These are phyloP conservation scores for Sapayoa aenigma DNA, from an alignment of 2,113 vertebrate genomes.

Conservation along the genomic window DNA sequence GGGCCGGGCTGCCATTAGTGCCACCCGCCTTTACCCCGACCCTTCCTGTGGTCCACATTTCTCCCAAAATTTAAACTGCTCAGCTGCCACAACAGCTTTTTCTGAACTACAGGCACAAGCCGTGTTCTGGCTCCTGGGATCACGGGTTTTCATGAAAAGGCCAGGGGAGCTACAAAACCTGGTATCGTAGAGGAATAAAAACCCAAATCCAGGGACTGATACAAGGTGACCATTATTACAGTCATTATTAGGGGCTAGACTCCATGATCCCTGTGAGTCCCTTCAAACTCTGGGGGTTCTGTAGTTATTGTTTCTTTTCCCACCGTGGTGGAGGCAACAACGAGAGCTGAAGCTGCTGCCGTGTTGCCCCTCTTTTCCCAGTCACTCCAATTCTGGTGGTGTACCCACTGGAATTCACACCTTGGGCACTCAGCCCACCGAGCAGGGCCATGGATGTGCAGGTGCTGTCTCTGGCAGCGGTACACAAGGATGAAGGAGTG, in stretches of 20 bases:
- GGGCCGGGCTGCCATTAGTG: too few relatives aligned
- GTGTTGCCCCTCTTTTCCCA: neutral
- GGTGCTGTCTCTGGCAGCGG: neutral
- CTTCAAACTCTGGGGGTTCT: neutral
- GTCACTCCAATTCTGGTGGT: neutral
- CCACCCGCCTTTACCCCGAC: neutral
- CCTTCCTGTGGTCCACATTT: too few relatives aligned
- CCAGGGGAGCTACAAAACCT: neutral
- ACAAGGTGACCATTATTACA: neutral
- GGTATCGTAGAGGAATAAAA: neutral
- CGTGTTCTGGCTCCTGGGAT: neutral
- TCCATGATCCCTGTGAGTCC: neutral
- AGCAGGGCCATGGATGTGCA: rapidly evolving
- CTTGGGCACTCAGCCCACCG: rapidly evolving
- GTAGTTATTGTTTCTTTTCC: neutral
- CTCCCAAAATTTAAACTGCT: neutral
- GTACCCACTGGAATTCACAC: neutral
- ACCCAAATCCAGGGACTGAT: too few relatives aligned
- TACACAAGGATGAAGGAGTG: neutral
- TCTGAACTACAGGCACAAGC: neutral
- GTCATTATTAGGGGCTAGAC: neutral
- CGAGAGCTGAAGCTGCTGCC: neutral
- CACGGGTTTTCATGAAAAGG: neutral
- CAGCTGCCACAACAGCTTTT: too few relatives aligned
- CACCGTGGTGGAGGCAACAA: neutral